Base-by-base conservation (phyloP, 2,797 vertebrate genomes). In the Xyrichtys novacula region DNA sequence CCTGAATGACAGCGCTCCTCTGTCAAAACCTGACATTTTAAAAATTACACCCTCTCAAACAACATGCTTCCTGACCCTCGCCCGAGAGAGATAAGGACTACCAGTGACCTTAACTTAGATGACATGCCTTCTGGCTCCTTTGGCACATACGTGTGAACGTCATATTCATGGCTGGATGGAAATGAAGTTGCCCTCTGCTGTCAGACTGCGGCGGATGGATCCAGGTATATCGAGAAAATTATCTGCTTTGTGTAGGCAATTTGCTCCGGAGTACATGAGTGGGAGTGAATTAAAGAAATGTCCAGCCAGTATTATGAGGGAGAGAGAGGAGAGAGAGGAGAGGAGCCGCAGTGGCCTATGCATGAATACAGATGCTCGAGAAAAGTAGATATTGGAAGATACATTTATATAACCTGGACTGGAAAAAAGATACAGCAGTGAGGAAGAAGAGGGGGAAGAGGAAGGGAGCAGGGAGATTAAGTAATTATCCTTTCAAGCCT, bases 401-500 rank as follows among this genome's bases (percentile, higher is more conserved):
- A 89, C 91, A 95, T 97, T 96, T 96, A 92, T 93, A 95, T 96
- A 97, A 96, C 95, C 95, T 88, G 88, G 92, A 90, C 94, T 94
- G 91, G 91, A 44, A 65, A 69, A 61, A 58, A 65, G 67, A 74
- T 39, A 70, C 47, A 74, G 81, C 47, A 32, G 66, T 29, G 65
- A 80, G 81, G 62, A 61, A 81, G 74, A 73, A 39, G 57, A 39
- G 71, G 57, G 64, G 66, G 74, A 40, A 58, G 74, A 83, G 72
- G 59, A 76, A 71, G 82, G 76, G 84, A 80, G 88, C 90, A 90
- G 92, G 92, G 92, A 95, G 94, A 96, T 97, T 95, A 95, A 96
- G 88, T 95, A 96, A 97, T 97, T 97, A 97, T 95, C 95, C 93
- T 96, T 97, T 96, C 95, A 95, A 96, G 94, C 92, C 93, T 96